Evolutionary conservation across 2,797 vertebrate species (phyloP), one percentile per base, ranked within the genome.

Genomic region (Sphenopsis melanotis): DNA sequence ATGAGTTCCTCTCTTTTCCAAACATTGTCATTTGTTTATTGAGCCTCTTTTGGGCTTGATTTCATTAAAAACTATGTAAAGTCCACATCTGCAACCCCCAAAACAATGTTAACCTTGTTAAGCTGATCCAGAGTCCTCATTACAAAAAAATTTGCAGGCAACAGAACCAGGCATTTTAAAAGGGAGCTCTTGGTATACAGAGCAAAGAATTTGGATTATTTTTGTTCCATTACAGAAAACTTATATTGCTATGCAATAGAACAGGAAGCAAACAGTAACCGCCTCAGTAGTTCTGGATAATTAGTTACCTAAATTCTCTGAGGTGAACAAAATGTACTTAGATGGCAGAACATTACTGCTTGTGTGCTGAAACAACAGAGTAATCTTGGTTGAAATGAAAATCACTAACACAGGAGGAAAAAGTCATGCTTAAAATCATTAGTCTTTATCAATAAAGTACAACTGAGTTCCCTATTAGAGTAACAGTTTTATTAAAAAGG

Each of bases 11-110:
- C 97, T 98, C 97, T 98, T 98, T 97, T 97, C 98, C 97, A 98
- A 98, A 98, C 98, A 98, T 91, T 98, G 98, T 98, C 98, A 98
- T 98, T 98, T 98, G 98, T 98, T 98, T 98, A 98, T 98, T 98
- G 98, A 98, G 98, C 97, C 96, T 98, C 97, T 96, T 97, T 96
- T 94, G 97, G 97, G 92, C 97, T 98, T 97, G 98, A 98, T 98
- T 98, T 98, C 98, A 98, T 98, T 98, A 98, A 97, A 98, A 97
- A 86, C 96, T 70, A 95, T 96, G 96, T 97, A 96, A 96, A 97
- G 98, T 96, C 97, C 97, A 98, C 97, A 98, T 98, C 97, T 98
- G 98, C 97, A 98, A 97, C 89, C 90, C 95, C 93, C 95, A 93
- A 97, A 97, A 98, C 98, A 98, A 98, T 97, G 96, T 97, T 97